Base-by-base conservation (phyloP, 2,888 invertebrate genomes). In the Megaustenia siamemsis region DNA sequence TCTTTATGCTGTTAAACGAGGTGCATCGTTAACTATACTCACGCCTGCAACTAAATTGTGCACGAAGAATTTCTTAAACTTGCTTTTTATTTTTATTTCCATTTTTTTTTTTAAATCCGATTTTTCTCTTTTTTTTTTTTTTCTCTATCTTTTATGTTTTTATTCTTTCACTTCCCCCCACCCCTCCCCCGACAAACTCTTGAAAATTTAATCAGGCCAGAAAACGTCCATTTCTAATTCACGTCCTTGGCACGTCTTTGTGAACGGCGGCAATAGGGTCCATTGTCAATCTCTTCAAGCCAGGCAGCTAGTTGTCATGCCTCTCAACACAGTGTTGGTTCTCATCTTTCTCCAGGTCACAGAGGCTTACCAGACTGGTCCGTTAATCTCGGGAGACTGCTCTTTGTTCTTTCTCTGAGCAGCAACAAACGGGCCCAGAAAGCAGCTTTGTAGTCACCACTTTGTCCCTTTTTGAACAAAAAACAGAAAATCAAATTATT, bases 151-250 rank as follows among this genome's bases (percentile, higher is more conserved):
- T 0, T 6, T 38, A 2, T 60, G 15, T 60, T 77, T 43, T 35
- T 35, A 1, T 35, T 56, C 1, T 69, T 12, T 12, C 28, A 24
- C 15, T 53, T 38, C 53, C 56, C n/a, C 3, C 21, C 38, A n/a
- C 35, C 35, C 69, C 12, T 53, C 53, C 21, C 21, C 53, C 71
- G 18, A 35, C 21, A 21, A 38, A n/a, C 35, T 38, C 12, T 24
- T 66, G 66, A 66, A 78, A 78, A 63, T 63, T 63, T 78, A 78
- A 78, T 78, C 78, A 78, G 32, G 4, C 18, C 15, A 21, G 78
- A 53, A 78, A 78, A 63, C 43, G 63, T 32, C 28, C 43, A 40
- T 32, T 28, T 43, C 28, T 78, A 66, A 78, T 78, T 66, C 63
- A 12, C 43, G 45, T 28, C 32, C 53, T 78, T 78, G 43, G 45